A percentile compares a stretch with the other conserved stretches of the same genome.
These are phyloP conservation scores for Psittacula echo DNA, from an alignment of 2,797 vertebrate genomes.

Conservation along the genomic window DNA sequence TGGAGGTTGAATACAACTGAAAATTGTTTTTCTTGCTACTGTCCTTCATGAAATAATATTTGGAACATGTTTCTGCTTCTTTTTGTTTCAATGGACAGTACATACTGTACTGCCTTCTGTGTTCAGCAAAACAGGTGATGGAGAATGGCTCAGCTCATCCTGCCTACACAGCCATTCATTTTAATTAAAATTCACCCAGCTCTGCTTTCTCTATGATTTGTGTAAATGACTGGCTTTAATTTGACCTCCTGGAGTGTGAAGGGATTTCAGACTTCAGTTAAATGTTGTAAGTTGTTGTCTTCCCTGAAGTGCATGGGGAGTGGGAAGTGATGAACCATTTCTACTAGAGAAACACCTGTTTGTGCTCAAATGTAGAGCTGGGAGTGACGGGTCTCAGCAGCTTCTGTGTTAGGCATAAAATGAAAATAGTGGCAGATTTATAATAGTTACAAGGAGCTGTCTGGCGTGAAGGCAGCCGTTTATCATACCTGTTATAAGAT, in stretches of 20 bases:
- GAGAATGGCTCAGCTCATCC: slow-evolving; percentile 1
- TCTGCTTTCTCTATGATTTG: slow-evolving; percentile 44
- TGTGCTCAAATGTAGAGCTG: not conserved
- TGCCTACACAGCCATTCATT: slow-evolving; percentile 55
- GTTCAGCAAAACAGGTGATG: not conserved
- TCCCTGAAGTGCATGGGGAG: not conserved
- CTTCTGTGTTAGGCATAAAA: not conserved
- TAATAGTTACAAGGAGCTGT: not conserved
- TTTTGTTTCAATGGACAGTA: not conserved
- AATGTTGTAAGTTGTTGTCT: not conserved
- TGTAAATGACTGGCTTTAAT: slow-evolving; percentile 65
- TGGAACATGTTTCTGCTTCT: not conserved
- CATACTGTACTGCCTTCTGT: slow-evolving; percentile 8
- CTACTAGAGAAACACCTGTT: slow-evolving; percentile 6
- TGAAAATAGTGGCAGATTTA: slow-evolving; percentile 6
- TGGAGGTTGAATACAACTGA: not conserved
- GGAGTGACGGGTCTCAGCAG: not conserved
- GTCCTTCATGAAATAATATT: not conserved
- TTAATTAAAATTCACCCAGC: slow-evolving; percentile 48
- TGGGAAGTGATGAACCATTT: not conserved
- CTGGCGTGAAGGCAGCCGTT: slow-evolving; percentile 14
- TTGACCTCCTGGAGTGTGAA: slow-evolving; percentile 57
- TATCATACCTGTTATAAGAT: not conserved
- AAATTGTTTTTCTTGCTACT: not conserved
- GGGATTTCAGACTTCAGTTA: slow-evolving; percentile 32